Conservation (phyloP, 2,113 vertebrate species). For the Platichthys flesus region DNA sequence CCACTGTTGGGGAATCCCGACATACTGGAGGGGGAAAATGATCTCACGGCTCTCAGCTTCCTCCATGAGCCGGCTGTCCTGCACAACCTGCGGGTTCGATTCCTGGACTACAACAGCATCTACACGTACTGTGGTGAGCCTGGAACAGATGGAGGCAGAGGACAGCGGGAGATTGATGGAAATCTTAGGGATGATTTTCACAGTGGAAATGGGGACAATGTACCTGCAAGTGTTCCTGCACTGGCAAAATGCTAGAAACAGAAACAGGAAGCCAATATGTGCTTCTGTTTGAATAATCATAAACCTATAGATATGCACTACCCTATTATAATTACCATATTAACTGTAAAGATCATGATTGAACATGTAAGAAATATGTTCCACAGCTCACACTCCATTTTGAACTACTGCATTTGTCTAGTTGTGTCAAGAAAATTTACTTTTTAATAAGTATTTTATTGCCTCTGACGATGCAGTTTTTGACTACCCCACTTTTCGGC, state of each 20-base stretch:
- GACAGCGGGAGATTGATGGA: too few species aligned
- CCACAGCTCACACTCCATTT: too few species aligned
- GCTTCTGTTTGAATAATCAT: slow-evolving; percentile 44
- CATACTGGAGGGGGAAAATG: slow-evolving; percentile 80
- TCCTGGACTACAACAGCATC: slow-evolving; percentile 85
- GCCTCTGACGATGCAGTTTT: background rate
- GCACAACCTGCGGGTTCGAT: slow-evolving; percentile 83
- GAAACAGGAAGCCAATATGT: background rate
- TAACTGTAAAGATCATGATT: too few species aligned
- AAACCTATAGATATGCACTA: too few species aligned
- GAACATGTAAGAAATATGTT: too few species aligned
- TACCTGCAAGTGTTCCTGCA: background rate
- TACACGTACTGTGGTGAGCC: slow-evolving; percentile 85
- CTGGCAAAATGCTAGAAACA: background rate
- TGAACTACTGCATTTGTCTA: too few species aligned
- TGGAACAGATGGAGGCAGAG: background rate
- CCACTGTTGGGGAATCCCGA: slow-evolving; percentile 84
- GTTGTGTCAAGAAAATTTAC: too few species aligned
- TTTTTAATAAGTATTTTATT: too few species aligned
- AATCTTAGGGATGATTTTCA: background rate
- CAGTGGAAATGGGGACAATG: too few species aligned
- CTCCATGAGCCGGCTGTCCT: slow-evolving; percentile 85
- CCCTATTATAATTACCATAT: too few species aligned
- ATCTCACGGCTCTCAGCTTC: slow-evolving; percentile 84
- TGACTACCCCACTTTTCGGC: background rate